Evolutionary conservation across 1,140 invertebrate species (phyloP), one percentile per base, ranked within the genome.

Genomic region (Papilio aristodemus): DNA sequence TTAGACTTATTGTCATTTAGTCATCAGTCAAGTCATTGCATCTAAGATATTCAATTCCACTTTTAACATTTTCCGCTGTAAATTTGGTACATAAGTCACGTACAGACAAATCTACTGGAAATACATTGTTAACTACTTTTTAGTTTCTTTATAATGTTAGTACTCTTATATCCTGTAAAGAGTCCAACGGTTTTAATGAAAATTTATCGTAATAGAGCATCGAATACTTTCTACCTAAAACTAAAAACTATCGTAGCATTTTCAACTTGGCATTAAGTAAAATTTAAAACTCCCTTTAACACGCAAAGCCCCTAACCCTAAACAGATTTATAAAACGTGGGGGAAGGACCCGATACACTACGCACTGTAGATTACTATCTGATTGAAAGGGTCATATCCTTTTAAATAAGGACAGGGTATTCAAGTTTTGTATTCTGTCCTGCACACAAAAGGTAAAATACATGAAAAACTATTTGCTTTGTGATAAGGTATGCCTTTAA

Each of bases 321-420:
- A 54, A 54, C 46, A 54, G 46, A 54, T 54, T 54, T 54, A 54
- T 19, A 54, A 19, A 22, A 54, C 22, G 46, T 54, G 46, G 46
- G 46, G 46, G 22, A 10, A 22, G n/a, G 19, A 22, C 19, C 41
- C n/a, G n/a, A 10, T 9, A 19, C 46, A 25, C 46, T 46, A 17
- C 27, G 14, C 43, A 1, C 11, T 22, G 46, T 17, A 17, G 46
- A 54, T 25, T 54, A 54, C 46, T 54, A 54, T 54, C 19, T 11
- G 17, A 54, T 22, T 54, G 19, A 54, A 25, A 22, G 19, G 46
- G 46, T 22, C 46, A 19, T 22, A 32, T 58, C 22, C 27, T 58
- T 58, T 32, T 27, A 57, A 57, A 57, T 57, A 17, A 57, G 25
- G 5, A 57, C 22, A 32, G 6, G 27, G 27, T 36, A 36, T 58